A percentile compares a stretch with the other conserved stretches of the same genome.
Evolutionary conservation across 1,140 invertebrate species (phyloP).

Genomic region (Lordiphosa collinella): DNA sequence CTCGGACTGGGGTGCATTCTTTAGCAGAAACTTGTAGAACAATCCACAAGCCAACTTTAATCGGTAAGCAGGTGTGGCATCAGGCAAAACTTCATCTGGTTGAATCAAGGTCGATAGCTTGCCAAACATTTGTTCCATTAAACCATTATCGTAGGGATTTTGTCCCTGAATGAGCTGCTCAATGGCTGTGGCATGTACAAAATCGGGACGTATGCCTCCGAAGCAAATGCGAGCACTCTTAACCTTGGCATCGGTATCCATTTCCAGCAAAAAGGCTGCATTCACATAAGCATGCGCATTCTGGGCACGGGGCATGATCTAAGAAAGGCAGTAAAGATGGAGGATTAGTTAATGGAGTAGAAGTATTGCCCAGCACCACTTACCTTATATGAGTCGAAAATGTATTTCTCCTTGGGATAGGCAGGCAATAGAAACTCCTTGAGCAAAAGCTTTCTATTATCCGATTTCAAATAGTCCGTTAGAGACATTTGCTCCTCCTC

Average conservation of each 20-base stretch:
- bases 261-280: slow-evolving; percentile 85
- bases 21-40: slow-evolving; percentile 86
- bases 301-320: slow-evolving; percentile 86
- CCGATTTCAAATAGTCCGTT: slow-evolving; percentile 37
- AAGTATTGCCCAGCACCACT: no score
- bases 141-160: slow-evolving; percentile 79
- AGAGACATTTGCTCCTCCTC: slow-evolving; percentile 50
- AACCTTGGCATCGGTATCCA: slow-evolving; percentile 63
- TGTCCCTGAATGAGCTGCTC: slow-evolving; percentile 84
- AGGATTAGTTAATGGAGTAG: background rate
- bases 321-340: background rate
- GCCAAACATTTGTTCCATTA: slow-evolving; percentile 82
- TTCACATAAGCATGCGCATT: slow-evolving; percentile 92
- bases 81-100: slow-evolving; percentile 83
- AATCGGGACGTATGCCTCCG: slow-evolving; percentile 86
- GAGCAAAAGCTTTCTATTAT: slow-evolving; percentile 40
- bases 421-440: slow-evolving; percentile 52
- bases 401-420: slow-evolving; percentile 56
- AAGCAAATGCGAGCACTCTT: slow-evolving; percentile 80
- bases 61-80: slow-evolving; percentile 85
- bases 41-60: slow-evolving; percentile 83
- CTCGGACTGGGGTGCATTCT: slow-evolving; percentile 79
- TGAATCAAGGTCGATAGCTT: slow-evolving; percentile 83
- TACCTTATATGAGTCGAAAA: slow-evolving; percentile 82
- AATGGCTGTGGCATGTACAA: slow-evolving; percentile 85